Evolutionary conservation across 2,797 vertebrate genomes (phyloP), one percentile per base, ranked within the genome.

Genomic region (Esox masquinongy): DNA sequence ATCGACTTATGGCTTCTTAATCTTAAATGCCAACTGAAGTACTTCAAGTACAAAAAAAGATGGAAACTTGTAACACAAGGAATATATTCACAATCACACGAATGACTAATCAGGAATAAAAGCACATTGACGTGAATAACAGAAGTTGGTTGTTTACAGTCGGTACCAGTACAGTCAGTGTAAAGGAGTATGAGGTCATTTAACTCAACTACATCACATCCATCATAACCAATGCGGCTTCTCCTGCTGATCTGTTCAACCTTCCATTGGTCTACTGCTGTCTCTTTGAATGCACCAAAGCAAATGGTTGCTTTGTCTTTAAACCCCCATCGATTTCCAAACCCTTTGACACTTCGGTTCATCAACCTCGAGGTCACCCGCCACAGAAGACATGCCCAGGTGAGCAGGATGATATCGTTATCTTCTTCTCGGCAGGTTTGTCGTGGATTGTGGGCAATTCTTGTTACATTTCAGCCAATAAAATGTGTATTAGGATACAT

Each of bases 281-380:
- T 68, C 64, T 79, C 22, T 77, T 79, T 68, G 69, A 69, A 72
- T 74, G 12, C 24, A 63, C 24, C 3, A 12, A 12, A 63, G 4
- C 63, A 34, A 24, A 7, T 26, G 64, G 64, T 9, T 66, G 64
- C 0, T 6, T 34, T 66, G 29, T 31, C 64, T 67, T 31, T 9
- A 34, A 16, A 9, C 31, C 15, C 73, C 59, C 67, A 73, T 75
- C 69, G 5, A 75, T 70, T 67, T 70, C 56, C 22, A 26, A 47
- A 50, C 61, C 22, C 43, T 22, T 50, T 56, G 72, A 61, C 73
- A 50, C n/a, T 12, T 26, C 5, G 53, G 17, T 51, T 64, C 69
- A 22, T 73, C 73, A 61, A 80, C 81, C 73, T 80, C 75, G 78
- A 39, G 68, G 74, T 77, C 72, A 59, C 61, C 26, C 61, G 11